These are phyloP conservation scores for Lumbricus terrestris DNA, from an alignment of 2,888 invertebrate species.

Conservation along the genomic window DNA sequence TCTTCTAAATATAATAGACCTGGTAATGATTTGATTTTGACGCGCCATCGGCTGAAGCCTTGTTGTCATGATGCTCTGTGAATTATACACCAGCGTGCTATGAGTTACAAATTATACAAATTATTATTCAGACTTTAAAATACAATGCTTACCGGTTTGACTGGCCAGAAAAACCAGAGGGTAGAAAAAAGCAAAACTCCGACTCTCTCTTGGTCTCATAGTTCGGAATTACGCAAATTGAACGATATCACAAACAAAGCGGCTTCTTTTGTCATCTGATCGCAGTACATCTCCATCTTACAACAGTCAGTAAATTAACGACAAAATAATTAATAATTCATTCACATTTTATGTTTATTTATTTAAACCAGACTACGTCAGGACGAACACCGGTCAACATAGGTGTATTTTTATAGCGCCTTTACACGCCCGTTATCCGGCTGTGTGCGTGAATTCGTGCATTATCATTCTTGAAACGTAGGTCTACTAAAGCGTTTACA, in stretches of 20 bases:
- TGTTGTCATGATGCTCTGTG: too few relatives aligned
- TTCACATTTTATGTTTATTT: constrained; percentile 17
- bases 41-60: too few relatives aligned
- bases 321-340: constrained; percentile 10
- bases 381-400: background rate
- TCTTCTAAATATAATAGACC: too few relatives aligned
- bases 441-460: background rate
- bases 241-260: constrained; percentile 3
- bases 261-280: background rate
- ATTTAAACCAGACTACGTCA: constrained; percentile 13
- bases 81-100: too few relatives aligned
- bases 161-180: background rate
- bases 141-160: background rate
- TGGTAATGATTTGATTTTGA: too few relatives aligned
- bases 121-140: too few relatives aligned
- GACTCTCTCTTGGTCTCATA: constrained; percentile 3
- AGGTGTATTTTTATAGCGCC: background rate
- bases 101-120: background rate
- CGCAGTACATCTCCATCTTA: background rate
- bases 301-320: background rate
- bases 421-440: background rate
- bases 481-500: background rate
- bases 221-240: background rate
- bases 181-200: background rate
- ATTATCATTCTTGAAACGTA: background rate